Percentiles rank a stretch among this genome's conserved stretches.
These are phyloP conservation scores for Ursus arctos DNA, from an alignment of 2,113 vertebrate species.

Conservation along the genomic window DNA sequence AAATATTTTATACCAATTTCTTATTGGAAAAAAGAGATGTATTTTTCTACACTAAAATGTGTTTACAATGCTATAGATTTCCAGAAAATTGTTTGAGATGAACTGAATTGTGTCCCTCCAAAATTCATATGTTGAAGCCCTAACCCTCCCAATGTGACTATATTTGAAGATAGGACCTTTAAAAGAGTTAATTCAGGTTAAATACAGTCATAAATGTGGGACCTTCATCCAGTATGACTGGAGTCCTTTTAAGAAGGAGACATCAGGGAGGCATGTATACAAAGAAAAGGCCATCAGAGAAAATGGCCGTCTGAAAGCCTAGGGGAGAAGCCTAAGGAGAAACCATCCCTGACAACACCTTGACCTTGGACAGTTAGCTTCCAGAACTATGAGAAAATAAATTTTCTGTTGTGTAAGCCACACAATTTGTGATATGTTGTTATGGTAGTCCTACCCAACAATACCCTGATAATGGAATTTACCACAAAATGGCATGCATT, in stretches of 20 bases:
- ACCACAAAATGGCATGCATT: neutral
- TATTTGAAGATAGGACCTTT: neutral
- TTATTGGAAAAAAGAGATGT: neutral
- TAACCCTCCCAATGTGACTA: neutral
- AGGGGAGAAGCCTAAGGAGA: neutral
- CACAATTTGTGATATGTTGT: neutral
- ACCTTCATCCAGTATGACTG: neutral
- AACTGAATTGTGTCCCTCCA: neutral
- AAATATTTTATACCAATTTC: neutral
- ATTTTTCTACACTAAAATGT: neutral
- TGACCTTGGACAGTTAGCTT: neutral
- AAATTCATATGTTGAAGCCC: neutral
- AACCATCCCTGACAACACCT: neutral
- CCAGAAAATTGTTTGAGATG: neutral
- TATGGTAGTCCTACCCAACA: neutral
- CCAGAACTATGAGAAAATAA: neutral
- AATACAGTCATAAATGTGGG: neutral
- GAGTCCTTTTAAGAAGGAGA: neutral
- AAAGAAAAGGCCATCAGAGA: neutral
- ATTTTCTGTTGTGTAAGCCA: neutral
- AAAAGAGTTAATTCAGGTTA: neutral
- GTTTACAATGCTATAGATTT: neutral
- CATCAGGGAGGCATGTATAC: fast-evolving
- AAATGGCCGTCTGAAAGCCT: neutral
- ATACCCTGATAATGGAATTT: neutral